Evolutionary conservation across 2,797 vertebrate genomes (phyloP), one percentile per base, ranked within the genome.

Genomic region (Enteromius radiatus): DNA sequence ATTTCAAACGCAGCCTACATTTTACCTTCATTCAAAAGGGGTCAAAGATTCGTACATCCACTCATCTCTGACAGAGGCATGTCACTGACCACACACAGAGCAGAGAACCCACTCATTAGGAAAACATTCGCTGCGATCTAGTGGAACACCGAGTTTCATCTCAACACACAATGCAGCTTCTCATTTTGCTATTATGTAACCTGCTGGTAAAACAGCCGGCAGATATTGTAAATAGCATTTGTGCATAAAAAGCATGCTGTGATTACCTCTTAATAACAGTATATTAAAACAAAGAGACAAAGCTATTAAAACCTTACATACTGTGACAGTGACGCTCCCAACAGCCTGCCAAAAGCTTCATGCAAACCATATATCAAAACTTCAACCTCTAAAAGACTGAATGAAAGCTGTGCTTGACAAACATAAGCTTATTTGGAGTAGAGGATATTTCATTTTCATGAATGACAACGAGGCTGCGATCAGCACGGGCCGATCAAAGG

Each of bases 21-120:
- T 73, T 70, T 38, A 67, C 38, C 52, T 61, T 26, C 70, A 36
- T 56, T 47, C 3, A 68, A 80, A 23, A 52, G 28, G 43, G 78
- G 75, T 76, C 82, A 73, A 77, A 73, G 54, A 64, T 14, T 61
- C 26, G 38, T 5, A n/a, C 49, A 61, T 67, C 33, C 56, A 31
- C 49, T 63, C 47, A 65, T 36, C 65, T 31, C 28, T n/a, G n/a
- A 43, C 47, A 67, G 59, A 68, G 47, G 33, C 74, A 73, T 56
- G 64, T 71, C 12, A 67, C 47, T 78, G 68, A 61, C 54, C 78
- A 71, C 78, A 80, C 78, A 70, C 26, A 61, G 15, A 80, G 26
- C 33, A n/a, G 21, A 56, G 31, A 36, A 69, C 81, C 21, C 78
- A 61, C 12, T 17, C n/a, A 49, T 33, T 26, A 36, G 28, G 36